phyloP scores from a whole-genome alignment of 1,140 invertebrate species.

The Drosophila equinoxialis region DNA sequence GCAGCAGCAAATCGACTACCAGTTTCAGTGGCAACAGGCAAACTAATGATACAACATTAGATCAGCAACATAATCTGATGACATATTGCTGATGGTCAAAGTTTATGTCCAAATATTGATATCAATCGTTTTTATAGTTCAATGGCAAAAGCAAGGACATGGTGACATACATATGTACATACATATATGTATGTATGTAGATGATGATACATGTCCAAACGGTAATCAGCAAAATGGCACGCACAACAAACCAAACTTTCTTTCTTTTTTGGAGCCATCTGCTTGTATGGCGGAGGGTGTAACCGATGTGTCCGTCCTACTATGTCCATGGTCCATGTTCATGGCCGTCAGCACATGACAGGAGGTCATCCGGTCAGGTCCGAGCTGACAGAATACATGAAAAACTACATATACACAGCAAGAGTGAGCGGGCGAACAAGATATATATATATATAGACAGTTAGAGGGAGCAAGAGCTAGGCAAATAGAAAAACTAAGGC shows the following conservation, averaged over 20 bases:
- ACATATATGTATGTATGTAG: neutral
- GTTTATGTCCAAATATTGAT: conserved; percentile 68
- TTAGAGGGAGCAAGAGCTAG: too few relatives aligned
- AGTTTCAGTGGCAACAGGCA: conserved; percentile 9
- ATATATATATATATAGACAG: neutral
- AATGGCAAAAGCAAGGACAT: conserved; percentile 1
- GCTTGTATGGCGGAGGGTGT: neutral
- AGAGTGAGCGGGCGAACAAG: neutral
- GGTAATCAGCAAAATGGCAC: conserved; percentile 64
- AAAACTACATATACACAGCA: neutral
- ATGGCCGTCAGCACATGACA: conserved; percentile 57
- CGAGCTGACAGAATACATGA: conserved; percentile 15
- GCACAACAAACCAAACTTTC: conserved; percentile 60
- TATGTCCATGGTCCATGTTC: conserved; percentile 10
- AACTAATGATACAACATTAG: conserved; percentile 68
- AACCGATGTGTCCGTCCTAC: conserved; percentile 5
- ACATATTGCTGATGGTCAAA: conserved; percentile 43
- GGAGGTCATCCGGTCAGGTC: conserved; percentile 45
- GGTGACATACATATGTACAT: neutral
- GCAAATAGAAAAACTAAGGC: conserved; percentile 13
- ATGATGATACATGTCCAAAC: conserved; percentile 41
- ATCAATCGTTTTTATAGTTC: conserved; percentile 73
- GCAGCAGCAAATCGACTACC: conserved; percentile 23
- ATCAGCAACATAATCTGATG: conserved; percentile 33
- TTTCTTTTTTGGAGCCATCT: neutral